phyloP scores from a whole-genome alignment of 2,113 vertebrate genomes.

The Mionectes macconnelli region DNA sequence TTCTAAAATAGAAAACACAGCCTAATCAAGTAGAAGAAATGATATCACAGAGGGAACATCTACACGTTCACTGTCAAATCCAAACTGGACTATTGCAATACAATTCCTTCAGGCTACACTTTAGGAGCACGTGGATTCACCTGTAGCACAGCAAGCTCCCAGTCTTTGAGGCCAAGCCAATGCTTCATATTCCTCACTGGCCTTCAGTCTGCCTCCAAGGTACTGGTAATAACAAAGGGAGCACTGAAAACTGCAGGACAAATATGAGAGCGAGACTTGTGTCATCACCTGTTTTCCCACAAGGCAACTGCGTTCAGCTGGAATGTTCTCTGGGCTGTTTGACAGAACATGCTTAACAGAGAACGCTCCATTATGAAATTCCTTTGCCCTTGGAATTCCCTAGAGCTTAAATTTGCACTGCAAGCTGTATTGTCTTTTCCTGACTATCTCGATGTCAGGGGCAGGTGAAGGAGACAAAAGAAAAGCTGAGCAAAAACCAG shows the following conservation, averaged over 20 bases:
- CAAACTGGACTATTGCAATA: not conserved
- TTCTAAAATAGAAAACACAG: not conserved
- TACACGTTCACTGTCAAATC: not conserved
- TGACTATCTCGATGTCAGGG: not conserved
- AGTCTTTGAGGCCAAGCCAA: not conserved
- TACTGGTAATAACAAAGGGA: not conserved
- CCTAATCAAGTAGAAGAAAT: not conserved
- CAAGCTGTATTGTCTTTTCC: not conserved
- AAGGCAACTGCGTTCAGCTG: not conserved
- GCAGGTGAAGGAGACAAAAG: not conserved
- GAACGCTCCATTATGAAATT: conserved; percentile 35
- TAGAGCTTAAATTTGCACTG: conserved; percentile 10
- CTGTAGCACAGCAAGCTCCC: not conserved
- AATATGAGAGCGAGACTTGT: not conserved
- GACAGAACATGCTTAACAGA: conserved; percentile 7
- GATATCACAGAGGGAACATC: not conserved
- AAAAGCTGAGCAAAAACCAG: not conserved
- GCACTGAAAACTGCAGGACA: not conserved
- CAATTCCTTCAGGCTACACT: conserved; percentile 18
- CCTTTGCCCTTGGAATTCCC: conserved; percentile 38
- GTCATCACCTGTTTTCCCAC: not conserved
- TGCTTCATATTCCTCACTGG: not conserved
- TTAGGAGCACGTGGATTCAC: not conserved
- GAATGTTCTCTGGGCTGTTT: conserved; percentile 51
- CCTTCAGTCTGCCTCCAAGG: conserved; percentile 17